Conservation (phyloP, 2,113 vertebrate species). For the Hydrolagus affinis region DNA sequence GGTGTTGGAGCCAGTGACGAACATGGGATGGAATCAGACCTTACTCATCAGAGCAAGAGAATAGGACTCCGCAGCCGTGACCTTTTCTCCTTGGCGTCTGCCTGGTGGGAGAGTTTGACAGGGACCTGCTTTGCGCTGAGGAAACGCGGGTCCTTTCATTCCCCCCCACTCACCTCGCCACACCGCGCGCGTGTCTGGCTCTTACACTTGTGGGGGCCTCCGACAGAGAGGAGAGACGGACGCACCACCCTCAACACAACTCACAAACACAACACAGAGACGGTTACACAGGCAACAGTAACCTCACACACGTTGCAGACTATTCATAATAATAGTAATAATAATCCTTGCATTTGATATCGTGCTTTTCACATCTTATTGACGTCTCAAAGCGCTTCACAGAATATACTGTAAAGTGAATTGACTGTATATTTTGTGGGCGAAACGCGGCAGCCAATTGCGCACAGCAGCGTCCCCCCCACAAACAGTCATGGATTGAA, state of each 20-base stretch:
- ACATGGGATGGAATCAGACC: neutral
- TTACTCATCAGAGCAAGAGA: neutral
- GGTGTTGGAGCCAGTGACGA: neutral
- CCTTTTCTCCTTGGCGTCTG: conserved; percentile 7
- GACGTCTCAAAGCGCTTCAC: no score
- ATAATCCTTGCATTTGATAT: no score
- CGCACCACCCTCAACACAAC: neutral
- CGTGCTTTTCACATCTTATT: no score
- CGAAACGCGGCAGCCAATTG: no score
- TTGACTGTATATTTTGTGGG: no score
- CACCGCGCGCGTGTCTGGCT: neutral
- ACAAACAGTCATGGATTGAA: no score
- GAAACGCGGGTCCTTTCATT: neutral
- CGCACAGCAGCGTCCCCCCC: no score
- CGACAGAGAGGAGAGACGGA: neutral
- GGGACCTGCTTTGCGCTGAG: neutral
- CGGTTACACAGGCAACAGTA: neutral
- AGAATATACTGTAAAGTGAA: no score
- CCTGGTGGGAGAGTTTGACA: neutral
- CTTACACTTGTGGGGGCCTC: neutral
- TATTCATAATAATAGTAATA: no score
- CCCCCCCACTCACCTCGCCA: neutral
- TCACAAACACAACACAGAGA: neutral
- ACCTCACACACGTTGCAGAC: neutral
- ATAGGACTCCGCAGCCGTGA: neutral